Base-by-base conservation (phyloP, 2,113 vertebrate genomes). In the Marmota monax region DNA sequence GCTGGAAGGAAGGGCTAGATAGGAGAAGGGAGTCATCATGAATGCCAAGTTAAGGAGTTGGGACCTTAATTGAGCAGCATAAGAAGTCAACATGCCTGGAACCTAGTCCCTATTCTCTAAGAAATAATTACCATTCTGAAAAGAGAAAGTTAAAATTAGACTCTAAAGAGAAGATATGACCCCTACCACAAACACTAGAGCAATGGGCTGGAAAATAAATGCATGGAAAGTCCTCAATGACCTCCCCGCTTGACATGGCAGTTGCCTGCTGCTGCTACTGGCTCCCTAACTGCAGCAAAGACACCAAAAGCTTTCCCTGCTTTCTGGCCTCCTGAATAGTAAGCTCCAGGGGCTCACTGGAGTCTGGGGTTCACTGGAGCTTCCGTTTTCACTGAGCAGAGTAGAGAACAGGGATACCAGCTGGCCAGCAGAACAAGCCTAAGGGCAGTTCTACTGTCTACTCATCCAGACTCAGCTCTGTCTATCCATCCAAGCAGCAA, bases 131-230 rank as follows among this genome's bases (percentile, higher is more conserved):
- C 10, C 78, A 78, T 4, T 67, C 90, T 48, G 85, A 70, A 83
- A 83, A 93, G 3, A 58, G 7, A n/a, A 69, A 78, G 65, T 56
- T 96, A 69, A 78, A 80, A 94, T 9, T 48, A 45, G 67, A 20
- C 82, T 88, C 56, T 74, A 7, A 61, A 95, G 18, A 53, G 83
- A 93, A 96, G 92, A 76, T 4, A 51, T 7, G 29, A 65, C 42
- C 79, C 72, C 84, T 86, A 84, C 61, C 53, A 69, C 85, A 73
- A 77, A 84, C 63, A 78, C 51, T 18, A 10, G 83, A 53, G 74
- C 37, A 39, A 77, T 73, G 23, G 14, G 37, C n/a, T 80, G 13
- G 53, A 90, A 88, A 92, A 12, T 14, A 86, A n/a, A 73, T 53
- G 0, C 0, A 61, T 1, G 8, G 23, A 11, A 76, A 67, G 58